phyloP scores from a whole-genome alignment of 2,888 invertebrate species.

The Caenorhabditis doughertyi region DNA sequence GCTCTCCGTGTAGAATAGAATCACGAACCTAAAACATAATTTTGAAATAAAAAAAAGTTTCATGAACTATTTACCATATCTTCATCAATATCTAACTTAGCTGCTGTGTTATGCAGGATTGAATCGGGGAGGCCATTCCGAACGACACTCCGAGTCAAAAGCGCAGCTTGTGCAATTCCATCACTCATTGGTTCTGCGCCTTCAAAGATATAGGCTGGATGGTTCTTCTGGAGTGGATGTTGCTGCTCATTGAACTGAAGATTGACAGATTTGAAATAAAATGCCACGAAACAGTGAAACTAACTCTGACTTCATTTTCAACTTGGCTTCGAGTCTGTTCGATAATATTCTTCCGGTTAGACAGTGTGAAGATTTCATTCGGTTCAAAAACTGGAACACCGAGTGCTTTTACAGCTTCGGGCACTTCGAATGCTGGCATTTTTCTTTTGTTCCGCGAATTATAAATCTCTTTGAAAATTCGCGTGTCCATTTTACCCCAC shows the following conservation, averaged over 20 bases:
- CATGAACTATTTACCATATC: conserved; percentile 58
- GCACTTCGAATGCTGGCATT: conserved; percentile 74
- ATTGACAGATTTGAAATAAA: background rate
- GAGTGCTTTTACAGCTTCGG: conserved; percentile 72
- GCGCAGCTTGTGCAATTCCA: conserved; percentile 78
- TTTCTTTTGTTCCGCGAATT: conserved; percentile 72
- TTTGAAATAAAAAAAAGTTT: background rate
- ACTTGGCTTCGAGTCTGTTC: conserved; percentile 16
- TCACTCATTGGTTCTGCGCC: conserved; percentile 78
- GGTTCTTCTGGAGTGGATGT: conserved; percentile 76
- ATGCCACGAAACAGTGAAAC: background rate
- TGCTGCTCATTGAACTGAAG: conserved; percentile 61
- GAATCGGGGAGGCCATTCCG: conserved; percentile 72
- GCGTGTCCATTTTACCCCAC: conserved; percentile 79
- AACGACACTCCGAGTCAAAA: conserved; percentile 73
- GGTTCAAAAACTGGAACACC: conserved; percentile 76
- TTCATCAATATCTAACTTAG: conserved; percentile 67
- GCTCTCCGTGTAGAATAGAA: conserved; percentile 79
- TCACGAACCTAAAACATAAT: conserved; percentile 68
- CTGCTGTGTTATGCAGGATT: conserved; percentile 63
- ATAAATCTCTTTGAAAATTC: conserved; percentile 78
- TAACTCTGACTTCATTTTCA: background rate
- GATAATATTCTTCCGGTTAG: conserved; percentile 33
- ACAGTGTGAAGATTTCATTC: conserved; percentile 69
- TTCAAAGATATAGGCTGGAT: conserved; percentile 76